phyloP scores from a whole-genome alignment of 2,113 vertebrate species.

The Hypocryptadius cinnamomeus region DNA sequence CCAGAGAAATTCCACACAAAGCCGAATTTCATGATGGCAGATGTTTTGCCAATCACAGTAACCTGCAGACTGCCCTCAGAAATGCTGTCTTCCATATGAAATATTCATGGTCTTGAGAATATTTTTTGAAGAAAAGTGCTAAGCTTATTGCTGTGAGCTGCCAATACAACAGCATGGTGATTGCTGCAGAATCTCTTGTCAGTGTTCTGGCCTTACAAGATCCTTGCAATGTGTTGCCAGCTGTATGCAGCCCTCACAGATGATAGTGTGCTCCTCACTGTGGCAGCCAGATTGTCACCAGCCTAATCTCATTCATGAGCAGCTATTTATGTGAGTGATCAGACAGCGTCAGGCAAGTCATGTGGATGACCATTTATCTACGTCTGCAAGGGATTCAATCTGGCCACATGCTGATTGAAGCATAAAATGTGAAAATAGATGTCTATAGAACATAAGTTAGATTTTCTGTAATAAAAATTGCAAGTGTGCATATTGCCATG shows the following conservation, averaged over 20 bases:
- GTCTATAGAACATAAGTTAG: neutral
- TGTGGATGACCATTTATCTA: neutral
- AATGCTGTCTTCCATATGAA: neutral
- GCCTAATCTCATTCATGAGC: neutral
- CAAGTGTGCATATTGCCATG: neutral
- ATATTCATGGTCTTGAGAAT: neutral
- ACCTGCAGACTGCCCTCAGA: neutral
- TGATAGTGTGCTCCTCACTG: neutral
- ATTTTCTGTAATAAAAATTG: neutral
- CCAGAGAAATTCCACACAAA: neutral
- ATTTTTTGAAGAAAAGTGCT: neutral
- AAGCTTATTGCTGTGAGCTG: neutral
- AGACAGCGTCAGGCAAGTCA: neutral
- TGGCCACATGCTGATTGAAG: neutral
- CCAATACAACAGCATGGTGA: neutral
- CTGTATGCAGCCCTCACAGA: neutral
- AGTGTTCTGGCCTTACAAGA: neutral
- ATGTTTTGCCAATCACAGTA: accelerated
- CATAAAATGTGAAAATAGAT: neutral
- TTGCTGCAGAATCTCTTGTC: neutral
- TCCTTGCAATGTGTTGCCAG: neutral
- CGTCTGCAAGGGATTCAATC: neutral
- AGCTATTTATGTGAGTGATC: neutral
- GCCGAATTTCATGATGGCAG: neutral
- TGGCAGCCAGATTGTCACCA: neutral